Percentiles rank a stretch among this genome's conserved stretches.
These are phyloP conservation scores for Melanostoma mellinum DNA, from an alignment of 2,888 invertebrate species.

Conservation along the genomic window DNA sequence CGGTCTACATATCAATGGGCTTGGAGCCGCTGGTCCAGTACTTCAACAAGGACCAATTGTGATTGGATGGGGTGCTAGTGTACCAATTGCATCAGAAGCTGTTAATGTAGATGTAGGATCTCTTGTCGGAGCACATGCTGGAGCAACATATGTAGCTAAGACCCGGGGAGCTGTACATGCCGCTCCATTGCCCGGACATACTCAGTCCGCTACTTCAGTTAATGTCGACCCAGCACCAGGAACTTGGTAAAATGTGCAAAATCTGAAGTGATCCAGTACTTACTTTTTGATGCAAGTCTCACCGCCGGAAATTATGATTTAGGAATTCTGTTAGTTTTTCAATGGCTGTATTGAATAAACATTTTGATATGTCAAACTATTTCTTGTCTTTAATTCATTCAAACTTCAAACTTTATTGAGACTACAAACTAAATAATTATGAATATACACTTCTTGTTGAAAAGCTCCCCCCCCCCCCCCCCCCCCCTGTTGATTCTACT, in stretches of 20 bases:
- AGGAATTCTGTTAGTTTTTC: too few relatives aligned
- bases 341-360: too few relatives aligned
- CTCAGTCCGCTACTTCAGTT: conserved; percentile 77
- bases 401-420: too few relatives aligned
- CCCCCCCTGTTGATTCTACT: too few relatives aligned
- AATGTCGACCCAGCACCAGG: conserved; percentile 79
- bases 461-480: too few relatives aligned
- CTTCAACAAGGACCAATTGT: conserved; percentile 41
- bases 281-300: too few relatives aligned
- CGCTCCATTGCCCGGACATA: conserved; percentile 78
- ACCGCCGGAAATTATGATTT: too few relatives aligned
- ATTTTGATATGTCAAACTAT: too few relatives aligned
- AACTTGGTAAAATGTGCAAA: conserved; percentile 68
- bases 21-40: conserved; percentile 34
- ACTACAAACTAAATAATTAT: too few relatives aligned
- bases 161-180: conserved; percentile 79
- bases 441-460: too few relatives aligned
- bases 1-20: conserved; percentile 3
- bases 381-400: too few relatives aligned
- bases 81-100: conserved; percentile 21
- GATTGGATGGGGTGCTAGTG: conserved; percentile 45
- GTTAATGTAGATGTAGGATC: conserved; percentile 50
- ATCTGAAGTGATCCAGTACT: neutral
- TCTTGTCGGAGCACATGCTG: conserved; percentile 73
- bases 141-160: conserved; percentile 78